These are phyloP conservation scores for Leiothrix lutea DNA, from an alignment of 2,113 vertebrate species.

Conservation along the genomic window DNA sequence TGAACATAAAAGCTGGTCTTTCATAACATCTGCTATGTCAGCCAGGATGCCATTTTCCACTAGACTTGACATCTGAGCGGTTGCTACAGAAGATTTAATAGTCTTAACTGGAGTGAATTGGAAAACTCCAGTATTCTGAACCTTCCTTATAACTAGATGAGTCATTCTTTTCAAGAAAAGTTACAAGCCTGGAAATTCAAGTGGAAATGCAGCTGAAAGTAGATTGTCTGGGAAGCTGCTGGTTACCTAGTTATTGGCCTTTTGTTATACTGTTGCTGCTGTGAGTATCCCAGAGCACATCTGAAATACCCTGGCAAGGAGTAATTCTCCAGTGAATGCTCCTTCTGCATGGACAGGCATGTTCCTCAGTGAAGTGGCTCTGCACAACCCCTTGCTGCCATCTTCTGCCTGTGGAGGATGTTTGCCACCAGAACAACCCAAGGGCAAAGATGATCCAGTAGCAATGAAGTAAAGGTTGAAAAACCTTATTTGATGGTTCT, in stretches of 20 bases:
- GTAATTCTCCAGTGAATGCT: background rate
- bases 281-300: background rate
- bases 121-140: background rate
- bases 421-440: background rate
- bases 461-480: background rate
- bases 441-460: background rate
- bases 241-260: background rate
- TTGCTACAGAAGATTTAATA: background rate
- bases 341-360: background rate
- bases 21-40: background rate
- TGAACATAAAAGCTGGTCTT: background rate
- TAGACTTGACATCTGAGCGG: background rate
- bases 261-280: background rate
- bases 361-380: background rate
- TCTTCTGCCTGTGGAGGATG: background rate
- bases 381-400: background rate
- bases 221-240: background rate
- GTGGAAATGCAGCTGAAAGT: background rate
- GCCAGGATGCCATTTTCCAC: background rate
- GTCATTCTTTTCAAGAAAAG: background rate
- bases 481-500: background rate
- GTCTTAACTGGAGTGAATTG: background rate
- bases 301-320: background rate
- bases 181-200: background rate
- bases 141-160: background rate